These are phyloP conservation scores for Eulithis testata DNA, from an alignment of 2,888 invertebrate genomes.

Conservation along the genomic window DNA sequence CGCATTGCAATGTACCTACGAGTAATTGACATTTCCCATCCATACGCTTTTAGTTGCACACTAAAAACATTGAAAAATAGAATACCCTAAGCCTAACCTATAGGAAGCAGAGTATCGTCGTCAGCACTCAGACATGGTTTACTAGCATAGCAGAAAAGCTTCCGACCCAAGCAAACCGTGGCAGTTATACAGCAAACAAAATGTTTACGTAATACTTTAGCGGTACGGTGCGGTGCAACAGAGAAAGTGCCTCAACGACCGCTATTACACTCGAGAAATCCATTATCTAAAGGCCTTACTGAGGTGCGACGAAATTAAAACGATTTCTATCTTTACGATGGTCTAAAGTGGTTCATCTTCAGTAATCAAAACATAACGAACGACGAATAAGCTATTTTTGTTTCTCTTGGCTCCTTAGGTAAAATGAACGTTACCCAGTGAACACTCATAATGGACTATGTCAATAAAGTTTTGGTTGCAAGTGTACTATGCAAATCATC, in stretches of 20 bases:
- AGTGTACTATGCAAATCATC: slow-evolving; percentile 43
- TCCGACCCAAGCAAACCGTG: slow-evolving; percentile 30
- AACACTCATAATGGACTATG: not conserved
- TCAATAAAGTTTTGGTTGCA: slow-evolving; percentile 1
- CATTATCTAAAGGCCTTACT: slow-evolving; percentile 52
- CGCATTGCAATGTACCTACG: not conserved
- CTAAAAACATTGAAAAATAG: slow-evolving; percentile 34
- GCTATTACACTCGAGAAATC: slow-evolving; percentile 66
- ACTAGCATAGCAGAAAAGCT: no score
- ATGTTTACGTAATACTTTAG: slow-evolving; percentile 50
- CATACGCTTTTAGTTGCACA: slow-evolving; percentile 33
- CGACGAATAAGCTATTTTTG: not conserved
- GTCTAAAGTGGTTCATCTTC: slow-evolving; percentile 41
- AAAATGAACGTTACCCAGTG: not conserved
- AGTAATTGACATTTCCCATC: slow-evolving; percentile 22
- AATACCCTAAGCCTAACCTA: slow-evolving; percentile 26
- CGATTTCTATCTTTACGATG: slow-evolving; percentile 57
- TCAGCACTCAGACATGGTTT: slow-evolving; percentile 39
- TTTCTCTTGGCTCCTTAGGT: not conserved
- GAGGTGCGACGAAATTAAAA: slow-evolving; percentile 54
- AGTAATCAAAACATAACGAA: slow-evolving; percentile 35
- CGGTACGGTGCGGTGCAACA: slow-evolving; percentile 45
- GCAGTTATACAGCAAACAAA: slow-evolving; percentile 41
- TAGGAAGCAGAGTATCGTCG: slow-evolving; percentile 44
- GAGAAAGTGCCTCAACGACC: slow-evolving; percentile 71